Percentiles rank a stretch among this genome's conserved stretches.
Evolutionary conservation across 2,113 vertebrate genomes (phyloP).

Genomic region (Diadophis punctatus): DNA sequence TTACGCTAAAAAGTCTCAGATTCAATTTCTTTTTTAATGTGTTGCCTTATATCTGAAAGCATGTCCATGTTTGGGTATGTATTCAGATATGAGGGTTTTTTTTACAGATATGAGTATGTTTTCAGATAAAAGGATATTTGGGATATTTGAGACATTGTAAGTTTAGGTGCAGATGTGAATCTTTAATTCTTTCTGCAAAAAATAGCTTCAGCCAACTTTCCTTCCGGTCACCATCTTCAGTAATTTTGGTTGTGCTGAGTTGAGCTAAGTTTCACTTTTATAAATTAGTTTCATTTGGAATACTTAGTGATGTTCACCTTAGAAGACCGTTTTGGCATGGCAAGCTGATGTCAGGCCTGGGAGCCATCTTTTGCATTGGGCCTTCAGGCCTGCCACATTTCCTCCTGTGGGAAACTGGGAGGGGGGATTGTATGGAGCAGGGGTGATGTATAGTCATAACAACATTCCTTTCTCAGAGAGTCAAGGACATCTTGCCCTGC

Average conservation of each 20-base stretch:
- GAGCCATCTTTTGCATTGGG: too few relatives aligned
- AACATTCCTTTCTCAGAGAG: too few relatives aligned
- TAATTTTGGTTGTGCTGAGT: background rate
- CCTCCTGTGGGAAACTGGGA: too few relatives aligned
- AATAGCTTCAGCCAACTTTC: background rate
- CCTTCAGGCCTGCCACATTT: too few relatives aligned
- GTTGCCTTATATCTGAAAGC: background rate
- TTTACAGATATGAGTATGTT: too few relatives aligned
- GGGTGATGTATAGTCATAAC: too few relatives aligned
- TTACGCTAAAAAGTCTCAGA: background rate
- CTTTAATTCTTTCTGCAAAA: background rate
- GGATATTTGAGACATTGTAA: background rate
- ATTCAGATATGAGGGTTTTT: too few relatives aligned
- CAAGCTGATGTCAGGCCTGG: too few relatives aligned
- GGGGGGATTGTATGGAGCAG: too few relatives aligned
- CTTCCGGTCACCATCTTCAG: background rate
- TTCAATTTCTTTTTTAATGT: background rate
- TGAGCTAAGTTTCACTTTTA: background rate
- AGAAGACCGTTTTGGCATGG: background rate
- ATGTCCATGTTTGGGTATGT: background rate
- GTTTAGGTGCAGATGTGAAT: background rate
- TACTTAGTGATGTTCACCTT: background rate
- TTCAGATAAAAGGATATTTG: background rate
- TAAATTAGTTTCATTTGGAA: background rate
- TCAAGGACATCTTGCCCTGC: too few relatives aligned